Percentiles rank a stretch among this genome's conserved stretches.
Conservation (phyloP, 2,113 vertebrate genomes). For the Gobius niger region DNA sequence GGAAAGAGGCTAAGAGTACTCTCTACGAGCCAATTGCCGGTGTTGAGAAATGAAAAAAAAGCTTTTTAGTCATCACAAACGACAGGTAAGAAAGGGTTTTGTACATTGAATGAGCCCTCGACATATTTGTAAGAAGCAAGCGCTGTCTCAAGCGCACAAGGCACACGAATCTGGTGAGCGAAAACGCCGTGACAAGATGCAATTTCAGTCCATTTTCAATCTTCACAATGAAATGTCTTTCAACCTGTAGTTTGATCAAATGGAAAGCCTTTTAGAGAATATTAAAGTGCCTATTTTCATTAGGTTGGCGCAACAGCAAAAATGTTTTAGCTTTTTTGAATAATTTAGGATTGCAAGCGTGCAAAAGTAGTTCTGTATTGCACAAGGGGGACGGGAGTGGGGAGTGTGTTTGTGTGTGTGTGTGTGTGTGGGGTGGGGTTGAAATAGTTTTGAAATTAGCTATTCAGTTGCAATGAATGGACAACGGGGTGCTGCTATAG, state of each 20-base stretch:
- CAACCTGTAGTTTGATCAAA: neutral
- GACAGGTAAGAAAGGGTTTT: slow-evolving; percentile 64
- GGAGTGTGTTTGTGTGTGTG: too few relatives aligned
- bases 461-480: neutral
- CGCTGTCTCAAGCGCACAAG: slow-evolving; percentile 27
- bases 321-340: slow-evolving; percentile 5
- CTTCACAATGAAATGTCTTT: neutral
- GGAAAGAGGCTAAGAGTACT: slow-evolving; percentile 41
- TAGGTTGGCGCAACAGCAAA: neutral
- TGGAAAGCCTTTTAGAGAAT: neutral
- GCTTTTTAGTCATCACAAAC: slow-evolving; percentile 65
- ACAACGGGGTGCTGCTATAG: neutral
- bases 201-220: slow-evolving; percentile 6
- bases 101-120: slow-evolving; percentile 25
- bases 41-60: slow-evolving; percentile 51
- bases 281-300: neutral
- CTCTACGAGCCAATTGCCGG: slow-evolving; percentile 50
- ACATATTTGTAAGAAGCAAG: slow-evolving; percentile 34
- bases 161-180: slow-evolving; percentile 23
- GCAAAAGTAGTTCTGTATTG: neutral
- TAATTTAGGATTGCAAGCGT: neutral
- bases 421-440: too few relatives aligned
- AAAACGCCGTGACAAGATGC: neutral
- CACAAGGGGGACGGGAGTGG: too few relatives aligned
- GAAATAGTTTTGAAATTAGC: neutral